phyloP scores from a whole-genome alignment of 2,113 vertebrate genomes.

The Cololabis saira region DNA sequence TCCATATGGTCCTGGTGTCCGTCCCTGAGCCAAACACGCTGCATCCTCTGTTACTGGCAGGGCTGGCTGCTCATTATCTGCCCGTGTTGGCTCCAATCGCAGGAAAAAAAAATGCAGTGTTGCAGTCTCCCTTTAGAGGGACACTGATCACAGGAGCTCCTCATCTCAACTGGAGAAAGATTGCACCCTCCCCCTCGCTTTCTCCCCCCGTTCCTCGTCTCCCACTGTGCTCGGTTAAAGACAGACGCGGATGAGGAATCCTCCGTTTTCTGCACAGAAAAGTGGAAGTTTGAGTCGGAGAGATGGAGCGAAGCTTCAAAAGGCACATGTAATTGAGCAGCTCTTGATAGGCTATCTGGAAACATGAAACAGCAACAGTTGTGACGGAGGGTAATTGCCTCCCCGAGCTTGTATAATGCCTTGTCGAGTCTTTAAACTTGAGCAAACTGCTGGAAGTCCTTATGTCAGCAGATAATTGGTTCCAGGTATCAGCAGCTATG shows the following conservation, averaged over 20 bases:
- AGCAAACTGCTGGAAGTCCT: constrained; percentile 80
- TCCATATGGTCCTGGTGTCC: constrained; percentile 42
- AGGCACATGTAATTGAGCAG: constrained; percentile 78
- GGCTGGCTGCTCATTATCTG: constrained; percentile 73
- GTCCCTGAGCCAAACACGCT: constrained; percentile 57
- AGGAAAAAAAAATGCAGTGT: constrained; percentile 67
- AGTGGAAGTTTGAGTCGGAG: constrained; percentile 69
- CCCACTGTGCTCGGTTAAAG: constrained; percentile 37
- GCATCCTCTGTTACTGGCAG: constrained; percentile 59
- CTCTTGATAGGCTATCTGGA: constrained; percentile 78
- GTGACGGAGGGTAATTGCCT: constrained; percentile 81
- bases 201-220: constrained; percentile 32
- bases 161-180: constrained; percentile 71
- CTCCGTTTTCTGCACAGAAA: constrained; percentile 65
- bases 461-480: constrained; percentile 82
- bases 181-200: constrained; percentile 24
- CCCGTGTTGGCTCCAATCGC: constrained; percentile 73
- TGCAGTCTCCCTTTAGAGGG: constrained; percentile 75
- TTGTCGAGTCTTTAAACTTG: constrained; percentile 78
- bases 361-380: constrained; percentile 83
- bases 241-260: constrained; percentile 64
- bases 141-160: constrained; percentile 76
- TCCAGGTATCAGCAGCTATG: constrained; percentile 75
- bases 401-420: constrained; percentile 75
- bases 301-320: constrained; percentile 78